Conservation (phyloP, 2,113 vertebrate genomes). For the Psophia crepitans region DNA sequence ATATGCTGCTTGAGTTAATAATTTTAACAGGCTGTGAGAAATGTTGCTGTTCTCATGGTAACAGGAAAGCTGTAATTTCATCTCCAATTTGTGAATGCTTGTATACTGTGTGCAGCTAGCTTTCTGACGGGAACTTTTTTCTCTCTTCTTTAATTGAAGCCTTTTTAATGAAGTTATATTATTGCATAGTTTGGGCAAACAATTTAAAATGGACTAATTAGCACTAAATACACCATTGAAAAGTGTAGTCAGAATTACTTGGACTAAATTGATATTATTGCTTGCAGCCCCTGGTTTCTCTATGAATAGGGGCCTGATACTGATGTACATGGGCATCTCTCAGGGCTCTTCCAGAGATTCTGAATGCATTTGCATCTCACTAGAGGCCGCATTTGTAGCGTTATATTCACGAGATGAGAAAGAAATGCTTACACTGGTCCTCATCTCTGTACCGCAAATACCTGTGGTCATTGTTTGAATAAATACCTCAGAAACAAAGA, state of each 20-base stretch:
- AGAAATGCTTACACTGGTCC: neutral
- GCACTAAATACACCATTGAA: conserved; percentile 11
- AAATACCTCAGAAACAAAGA: neutral
- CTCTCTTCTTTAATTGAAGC: conserved; percentile 47
- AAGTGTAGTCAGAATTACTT: neutral
- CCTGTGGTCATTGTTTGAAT: neutral
- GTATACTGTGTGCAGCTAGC: conserved; percentile 23
- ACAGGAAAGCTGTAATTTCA: conserved; percentile 50
- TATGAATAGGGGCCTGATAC: neutral
- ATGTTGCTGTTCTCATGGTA: conserved; percentile 74
- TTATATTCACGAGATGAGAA: neutral
- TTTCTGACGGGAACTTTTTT: conserved; percentile 23
- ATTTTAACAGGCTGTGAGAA: conserved; percentile 61
- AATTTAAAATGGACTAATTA: conserved; percentile 32
- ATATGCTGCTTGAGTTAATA: conserved; percentile 67
- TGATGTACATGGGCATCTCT: neutral
- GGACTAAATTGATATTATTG: neutral
- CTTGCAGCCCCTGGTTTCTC: neutral
- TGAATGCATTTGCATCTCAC: neutral
- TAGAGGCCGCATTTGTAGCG: neutral
- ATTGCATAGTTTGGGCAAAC: conserved; percentile 25
- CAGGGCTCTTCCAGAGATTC: neutral
- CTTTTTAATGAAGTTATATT: conserved; percentile 52
- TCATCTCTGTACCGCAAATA: neutral
- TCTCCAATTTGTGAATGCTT: conserved; percentile 56